Evolutionary conservation across 1,140 invertebrate genomes (phyloP).

Genomic region (Amphibalanus amphitrite): DNA sequence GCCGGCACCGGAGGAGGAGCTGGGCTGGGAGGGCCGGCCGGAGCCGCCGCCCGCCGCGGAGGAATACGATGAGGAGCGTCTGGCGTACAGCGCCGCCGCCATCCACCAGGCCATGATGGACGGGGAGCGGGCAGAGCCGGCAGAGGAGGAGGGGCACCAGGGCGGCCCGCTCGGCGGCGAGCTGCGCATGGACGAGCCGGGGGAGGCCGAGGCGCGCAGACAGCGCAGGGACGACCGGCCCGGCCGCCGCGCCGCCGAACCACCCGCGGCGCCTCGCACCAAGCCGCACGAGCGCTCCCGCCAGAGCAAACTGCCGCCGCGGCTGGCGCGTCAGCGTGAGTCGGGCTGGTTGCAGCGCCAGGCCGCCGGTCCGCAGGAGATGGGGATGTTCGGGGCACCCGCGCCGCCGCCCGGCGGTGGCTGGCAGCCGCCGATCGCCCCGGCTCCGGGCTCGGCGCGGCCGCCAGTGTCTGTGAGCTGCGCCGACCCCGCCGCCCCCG

Average conservation of each 20-base stretch:
- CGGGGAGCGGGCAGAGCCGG: conserved; percentile 16
- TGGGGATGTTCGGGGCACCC: too few relatives aligned
- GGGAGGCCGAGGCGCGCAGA: too few relatives aligned
- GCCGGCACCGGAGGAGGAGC: neutral
- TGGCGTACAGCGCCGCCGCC: neutral
- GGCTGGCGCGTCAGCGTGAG: conserved; percentile 54
- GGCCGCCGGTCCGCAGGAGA: too few relatives aligned
- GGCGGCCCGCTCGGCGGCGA: neutral
- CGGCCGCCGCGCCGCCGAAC: conserved; percentile 3
- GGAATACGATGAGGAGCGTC: neutral
- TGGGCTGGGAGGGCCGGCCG: neutral
- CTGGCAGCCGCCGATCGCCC: too few relatives aligned
- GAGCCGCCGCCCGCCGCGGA: neutral
- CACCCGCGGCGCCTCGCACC: neutral
- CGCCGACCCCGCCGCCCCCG: too few relatives aligned
- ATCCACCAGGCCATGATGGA: neutral
- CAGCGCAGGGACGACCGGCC: too few relatives aligned
- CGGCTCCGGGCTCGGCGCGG: too few relatives aligned
- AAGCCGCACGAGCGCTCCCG: conserved; percentile 35
- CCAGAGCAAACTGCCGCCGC: conserved; percentile 46
- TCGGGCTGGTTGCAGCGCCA: conserved; percentile 9
- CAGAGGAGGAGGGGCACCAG: conserved; percentile 15
- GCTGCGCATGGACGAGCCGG: too few relatives aligned
- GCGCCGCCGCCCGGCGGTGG: too few relatives aligned
- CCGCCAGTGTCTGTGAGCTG: too few relatives aligned